These are phyloP conservation scores for Halichoeres trimaculatus DNA, from an alignment of 2,113 vertebrate species.

Conservation along the genomic window DNA sequence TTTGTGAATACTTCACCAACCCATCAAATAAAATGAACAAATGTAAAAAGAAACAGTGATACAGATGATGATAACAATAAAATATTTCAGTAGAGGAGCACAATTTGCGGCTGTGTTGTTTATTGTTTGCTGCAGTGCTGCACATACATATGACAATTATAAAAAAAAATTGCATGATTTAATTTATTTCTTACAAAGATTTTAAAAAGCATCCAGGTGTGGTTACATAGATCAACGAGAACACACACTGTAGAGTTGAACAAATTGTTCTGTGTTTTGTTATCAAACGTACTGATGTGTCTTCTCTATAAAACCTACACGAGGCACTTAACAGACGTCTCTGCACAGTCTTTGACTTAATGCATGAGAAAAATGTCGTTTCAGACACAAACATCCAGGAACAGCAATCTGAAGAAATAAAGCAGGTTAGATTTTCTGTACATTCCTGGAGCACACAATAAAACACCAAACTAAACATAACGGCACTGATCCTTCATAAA, in stretches of 20 bases:
- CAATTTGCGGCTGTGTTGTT: conserved; percentile 56
- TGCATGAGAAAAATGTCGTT: neutral
- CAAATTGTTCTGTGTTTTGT: neutral
- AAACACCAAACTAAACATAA: neutral
- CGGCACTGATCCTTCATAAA: conserved; percentile 33
- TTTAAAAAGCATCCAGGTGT: neutral
- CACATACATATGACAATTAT: neutral
- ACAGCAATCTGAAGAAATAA: neutral
- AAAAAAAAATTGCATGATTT: neutral
- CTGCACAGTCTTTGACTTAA: neutral
- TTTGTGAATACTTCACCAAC: conserved; percentile 82
- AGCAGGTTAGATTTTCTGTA: neutral
- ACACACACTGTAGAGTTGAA: neutral
- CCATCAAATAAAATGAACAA: conserved; percentile 81
- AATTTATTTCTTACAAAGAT: no score
- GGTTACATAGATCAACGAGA: neutral
- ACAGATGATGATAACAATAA: conserved; percentile 83
- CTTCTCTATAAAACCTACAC: neutral
- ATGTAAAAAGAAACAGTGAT: conserved; percentile 82
- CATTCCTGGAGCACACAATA: neutral
- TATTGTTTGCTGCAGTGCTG: conserved; percentile 38
- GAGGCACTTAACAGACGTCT: neutral
- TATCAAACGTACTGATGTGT: neutral
- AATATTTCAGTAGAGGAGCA: conserved; percentile 84
- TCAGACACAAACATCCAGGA: neutral